A percentile compares a stretch with the other conserved stretches of the same genome.
Evolutionary conservation across 2,113 vertebrate species (phyloP).

Genomic region (Strix uralensis): DNA sequence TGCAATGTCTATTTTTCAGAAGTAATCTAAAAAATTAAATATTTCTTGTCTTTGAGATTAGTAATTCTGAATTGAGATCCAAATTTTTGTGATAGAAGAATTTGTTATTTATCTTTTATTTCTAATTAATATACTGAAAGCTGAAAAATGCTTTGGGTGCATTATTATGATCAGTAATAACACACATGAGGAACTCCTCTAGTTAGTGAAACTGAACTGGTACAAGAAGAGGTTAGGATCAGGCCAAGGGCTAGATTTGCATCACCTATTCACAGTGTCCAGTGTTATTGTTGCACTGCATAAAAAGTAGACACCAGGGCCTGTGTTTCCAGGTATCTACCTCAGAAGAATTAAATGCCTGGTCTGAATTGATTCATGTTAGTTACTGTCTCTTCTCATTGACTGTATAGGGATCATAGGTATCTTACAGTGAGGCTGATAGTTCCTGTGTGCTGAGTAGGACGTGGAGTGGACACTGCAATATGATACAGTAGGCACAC

Average conservation of each 20-base stretch:
- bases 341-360: not conserved
- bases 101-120: not conserved
- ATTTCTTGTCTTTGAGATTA: not conserved
- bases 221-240: not conserved
- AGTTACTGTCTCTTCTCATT: not conserved
- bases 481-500: not conserved
- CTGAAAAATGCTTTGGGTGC: not conserved
- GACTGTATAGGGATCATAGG: not conserved
- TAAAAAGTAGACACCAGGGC: not conserved
- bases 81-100: not conserved
- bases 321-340: not conserved
- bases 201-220: not conserved
- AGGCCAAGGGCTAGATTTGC: not conserved
- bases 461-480: rapidly evolving
- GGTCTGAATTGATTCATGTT: not conserved
- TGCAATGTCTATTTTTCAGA: not conserved
- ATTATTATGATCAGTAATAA: not conserved
- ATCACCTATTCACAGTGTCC: not conserved
- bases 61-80: not conserved
- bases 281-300: rapidly evolving
- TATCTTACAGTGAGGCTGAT: not conserved
- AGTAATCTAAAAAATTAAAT: not conserved
- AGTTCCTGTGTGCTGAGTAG: not conserved
- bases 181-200: not conserved
- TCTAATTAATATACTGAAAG: not conserved